Conservation (phyloP, 2,113 vertebrate genomes). For the Rissa tridactyla region DNA sequence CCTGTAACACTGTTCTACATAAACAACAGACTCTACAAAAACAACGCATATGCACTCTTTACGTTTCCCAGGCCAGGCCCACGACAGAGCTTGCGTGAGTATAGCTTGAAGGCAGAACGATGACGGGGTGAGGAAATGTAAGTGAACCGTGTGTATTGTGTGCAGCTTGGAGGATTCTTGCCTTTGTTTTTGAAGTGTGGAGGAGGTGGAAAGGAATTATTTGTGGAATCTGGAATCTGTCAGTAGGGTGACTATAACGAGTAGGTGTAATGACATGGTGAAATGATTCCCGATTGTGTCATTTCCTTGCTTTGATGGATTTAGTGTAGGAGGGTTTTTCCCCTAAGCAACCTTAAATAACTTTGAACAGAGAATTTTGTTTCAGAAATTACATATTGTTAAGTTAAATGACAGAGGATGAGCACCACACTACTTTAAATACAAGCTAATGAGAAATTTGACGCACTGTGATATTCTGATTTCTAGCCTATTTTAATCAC, state of each 20-base stretch:
- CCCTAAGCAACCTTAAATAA: background rate
- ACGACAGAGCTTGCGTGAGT: background rate
- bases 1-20: background rate
- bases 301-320: conserved; percentile 21
- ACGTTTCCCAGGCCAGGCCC: background rate
- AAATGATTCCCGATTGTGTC: background rate
- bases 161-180: background rate
- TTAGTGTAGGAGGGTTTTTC: background rate
- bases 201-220: background rate
- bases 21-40: background rate
- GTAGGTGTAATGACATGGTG: conserved; percentile 1
- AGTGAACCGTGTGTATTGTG: background rate
- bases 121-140: background rate
- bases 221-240: background rate
- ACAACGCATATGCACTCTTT: background rate
- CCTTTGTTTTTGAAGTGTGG: background rate
- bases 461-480: background rate
- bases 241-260: background rate
- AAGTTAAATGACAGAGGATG: background rate
- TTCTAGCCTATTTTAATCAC: background rate
- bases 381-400: background rate
- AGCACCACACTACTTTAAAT: background rate
- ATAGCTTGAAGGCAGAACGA: background rate
- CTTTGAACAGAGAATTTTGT: background rate
- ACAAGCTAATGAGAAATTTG: background rate